phyloP scores from a whole-genome alignment of 2,888 invertebrate genomes.

The Xiphydria camelus region DNA sequence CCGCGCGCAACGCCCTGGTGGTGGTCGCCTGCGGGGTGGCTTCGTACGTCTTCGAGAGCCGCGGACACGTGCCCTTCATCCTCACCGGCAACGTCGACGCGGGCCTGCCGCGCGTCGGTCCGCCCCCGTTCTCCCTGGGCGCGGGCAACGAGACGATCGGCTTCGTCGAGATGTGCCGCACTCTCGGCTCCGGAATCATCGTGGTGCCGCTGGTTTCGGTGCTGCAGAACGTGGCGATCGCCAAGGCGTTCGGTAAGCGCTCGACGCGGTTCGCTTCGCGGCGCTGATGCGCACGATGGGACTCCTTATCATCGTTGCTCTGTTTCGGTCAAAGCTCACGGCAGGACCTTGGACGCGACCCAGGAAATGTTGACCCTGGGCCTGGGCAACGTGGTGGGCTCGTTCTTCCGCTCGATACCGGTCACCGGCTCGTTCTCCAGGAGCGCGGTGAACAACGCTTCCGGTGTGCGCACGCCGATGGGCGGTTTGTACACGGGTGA shows the following conservation, averaged over 20 bases:
- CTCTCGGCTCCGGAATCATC: slow-evolving; percentile 69
- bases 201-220: slow-evolving; percentile 76
- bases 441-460: slow-evolving; percentile 79
- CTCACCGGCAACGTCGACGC: slow-evolving; percentile 67
- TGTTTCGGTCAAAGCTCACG: no score
- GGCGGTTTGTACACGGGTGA: slow-evolving; percentile 76
- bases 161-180: slow-evolving; percentile 63
- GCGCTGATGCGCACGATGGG: no score
- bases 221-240: slow-evolving; percentile 79
- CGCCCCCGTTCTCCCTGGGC: slow-evolving; percentile 61
- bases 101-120: slow-evolving; percentile 63
- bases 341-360: slow-evolving; percentile 73
- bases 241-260: slow-evolving; percentile 78
- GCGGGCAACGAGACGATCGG: slow-evolving; percentile 60
- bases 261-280: no score
- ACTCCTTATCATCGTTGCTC: no score
- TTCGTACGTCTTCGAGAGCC: slow-evolving; percentile 62
- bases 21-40: slow-evolving; percentile 66
- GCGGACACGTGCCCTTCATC: slow-evolving; percentile 60
- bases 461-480: slow-evolving; percentile 75
- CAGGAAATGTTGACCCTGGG: slow-evolving; percentile 81
- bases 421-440: slow-evolving; percentile 75
- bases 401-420: slow-evolving; percentile 79
- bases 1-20: slow-evolving; percentile 72
- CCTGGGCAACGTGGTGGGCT: slow-evolving; percentile 73